Evolutionary conservation across 2,888 invertebrate species (phyloP).

Genomic region (Eristalis pertinax): DNA sequence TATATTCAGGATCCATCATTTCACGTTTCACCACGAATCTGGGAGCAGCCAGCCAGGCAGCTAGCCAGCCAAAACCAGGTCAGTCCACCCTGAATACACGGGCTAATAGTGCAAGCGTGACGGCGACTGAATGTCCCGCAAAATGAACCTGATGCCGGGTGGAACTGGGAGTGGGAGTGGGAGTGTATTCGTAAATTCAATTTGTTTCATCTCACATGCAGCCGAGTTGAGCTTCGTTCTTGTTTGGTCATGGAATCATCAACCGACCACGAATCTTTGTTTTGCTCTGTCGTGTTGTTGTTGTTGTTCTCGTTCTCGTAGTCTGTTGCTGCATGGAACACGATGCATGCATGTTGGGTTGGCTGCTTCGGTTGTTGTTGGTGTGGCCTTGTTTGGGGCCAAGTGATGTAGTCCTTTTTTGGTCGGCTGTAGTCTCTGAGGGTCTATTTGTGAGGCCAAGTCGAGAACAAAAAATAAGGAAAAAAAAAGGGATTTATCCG

Average conservation of each 20-base stretch:
- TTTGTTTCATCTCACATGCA: slow-evolving; percentile 38
- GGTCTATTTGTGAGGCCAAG: slow-evolving; percentile 40
- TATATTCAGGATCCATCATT: slow-evolving; percentile 39
- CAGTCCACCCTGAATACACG: slow-evolving; percentile 12
- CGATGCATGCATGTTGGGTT: background rate
- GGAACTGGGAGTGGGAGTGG: background rate
- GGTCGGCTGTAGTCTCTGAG: slow-evolving; percentile 16
- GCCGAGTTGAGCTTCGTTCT: slow-evolving; percentile 34
- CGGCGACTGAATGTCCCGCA: background rate
- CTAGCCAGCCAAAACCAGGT: background rate
- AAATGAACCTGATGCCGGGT: background rate
- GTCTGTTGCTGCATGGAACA: background rate
- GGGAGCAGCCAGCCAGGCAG: slow-evolving; percentile 5
- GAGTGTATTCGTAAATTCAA: slow-evolving; percentile 33
- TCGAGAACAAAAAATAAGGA: slow-evolving; percentile 1
- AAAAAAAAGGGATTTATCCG: slow-evolving; percentile 37
- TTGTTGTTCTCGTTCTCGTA: slow-evolving; percentile 6
- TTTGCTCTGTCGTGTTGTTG: slow-evolving; percentile 13
- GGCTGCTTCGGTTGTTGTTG: background rate
- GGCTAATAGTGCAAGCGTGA: background rate
- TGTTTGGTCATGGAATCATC: slow-evolving; percentile 63
- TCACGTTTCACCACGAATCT: slow-evolving; percentile 20
- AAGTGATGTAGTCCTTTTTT: slow-evolving; percentile 40
- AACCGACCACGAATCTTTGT: slow-evolving; percentile 56
- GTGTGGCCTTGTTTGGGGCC: background rate